Evolutionary conservation across 2,797 vertebrate species (phyloP), one percentile per base, ranked within the genome.

Genomic region (Brachyalestes nurse): DNA sequence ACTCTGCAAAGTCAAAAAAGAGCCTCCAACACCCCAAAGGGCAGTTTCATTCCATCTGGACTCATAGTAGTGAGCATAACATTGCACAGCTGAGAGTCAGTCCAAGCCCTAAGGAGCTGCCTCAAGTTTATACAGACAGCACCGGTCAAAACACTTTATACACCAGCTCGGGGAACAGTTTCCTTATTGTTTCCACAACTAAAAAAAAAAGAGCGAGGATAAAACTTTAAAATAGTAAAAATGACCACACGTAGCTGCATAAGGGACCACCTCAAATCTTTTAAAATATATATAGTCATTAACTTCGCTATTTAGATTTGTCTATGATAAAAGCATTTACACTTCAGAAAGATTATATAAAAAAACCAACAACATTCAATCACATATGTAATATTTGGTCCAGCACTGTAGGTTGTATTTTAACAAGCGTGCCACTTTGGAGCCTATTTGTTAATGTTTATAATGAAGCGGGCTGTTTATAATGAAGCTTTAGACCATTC

Each of bases 401-500:
- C 13, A 53, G 13, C 25, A 1, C 25, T 17, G 17, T 38, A 2
- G 13, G 5, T 19, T 28, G n/a, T 60, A 13, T 74, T 57, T 57
- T 61, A 75, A 47, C 55, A 47, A 25, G 71, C 28, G 42, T 69
- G 42, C 60, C 58, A 71, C 62, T 67, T 64, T 53, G 51, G 28
- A 80, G 78, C 38, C 65, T 49, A 47, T 66, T 72, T 71, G 49
- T 45, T 61, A 64, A 64, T 23, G 62, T 69, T 25, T 45, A 34
- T 77, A 64, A 79, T 58, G 45, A 81, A 62, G 58, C 45, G 6
- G 51, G 38, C 53, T 64, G 61, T n/a, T n/a, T n/a, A n/a, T n/a
- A n/a, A n/a, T n/a, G 51, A 75, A 81, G 55, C 34, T 76, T 12
- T 6, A 73, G 79, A 51, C 23, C 51, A 45, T 79, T 78, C 45